Percentiles rank a stretch among this genome's conserved stretches.
These are phyloP conservation scores for Cryptocheilus praepositus DNA, from an alignment of 2,888 invertebrate genomes.

Conservation along the genomic window DNA sequence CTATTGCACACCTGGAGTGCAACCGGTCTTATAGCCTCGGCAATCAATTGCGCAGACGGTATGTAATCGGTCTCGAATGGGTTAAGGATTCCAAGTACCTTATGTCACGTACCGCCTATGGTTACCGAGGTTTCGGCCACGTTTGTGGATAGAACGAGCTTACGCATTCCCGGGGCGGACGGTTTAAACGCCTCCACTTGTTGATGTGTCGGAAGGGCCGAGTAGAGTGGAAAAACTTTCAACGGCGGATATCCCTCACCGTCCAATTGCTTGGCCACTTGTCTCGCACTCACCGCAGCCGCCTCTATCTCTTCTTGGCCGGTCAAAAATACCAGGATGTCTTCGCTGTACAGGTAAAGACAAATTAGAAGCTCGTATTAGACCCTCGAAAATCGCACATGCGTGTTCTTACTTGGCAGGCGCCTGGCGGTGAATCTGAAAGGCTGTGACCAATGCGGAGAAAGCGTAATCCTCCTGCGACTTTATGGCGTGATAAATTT, in stretches of 20 bases:
- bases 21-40: too few species aligned
- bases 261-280: conserved; percentile 82
- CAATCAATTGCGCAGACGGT: too few species aligned
- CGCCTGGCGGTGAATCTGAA: conserved; percentile 89
- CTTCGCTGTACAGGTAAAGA: conserved; percentile 80
- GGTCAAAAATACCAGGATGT: conserved; percentile 94
- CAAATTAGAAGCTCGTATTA: conserved; percentile 55
- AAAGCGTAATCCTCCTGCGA: conserved; percentile 90
- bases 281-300: conserved; percentile 84
- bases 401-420: conserved; percentile 88
- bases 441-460: conserved; percentile 89
- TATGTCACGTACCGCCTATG: conserved; percentile 80
- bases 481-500: conserved; percentile 83
- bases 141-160: conserved; percentile 96
- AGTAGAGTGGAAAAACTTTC: conserved; percentile 91
- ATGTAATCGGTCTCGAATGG: too few species aligned
- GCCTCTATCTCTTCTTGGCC: conserved; percentile 98
- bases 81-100: too few species aligned
- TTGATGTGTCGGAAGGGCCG: conserved; percentile 89
- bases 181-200: conserved; percentile 91
- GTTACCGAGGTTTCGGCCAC: conserved; percentile 99
- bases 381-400: too few species aligned
- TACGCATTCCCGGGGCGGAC: conserved; percentile 85
- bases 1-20: too few species aligned
- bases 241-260: conserved; percentile 80